A percentile compares a stretch with the other conserved stretches of the same genome.
phyloP scores from a whole-genome alignment of 2,888 invertebrate species.

The Platypus cylindrus region DNA sequence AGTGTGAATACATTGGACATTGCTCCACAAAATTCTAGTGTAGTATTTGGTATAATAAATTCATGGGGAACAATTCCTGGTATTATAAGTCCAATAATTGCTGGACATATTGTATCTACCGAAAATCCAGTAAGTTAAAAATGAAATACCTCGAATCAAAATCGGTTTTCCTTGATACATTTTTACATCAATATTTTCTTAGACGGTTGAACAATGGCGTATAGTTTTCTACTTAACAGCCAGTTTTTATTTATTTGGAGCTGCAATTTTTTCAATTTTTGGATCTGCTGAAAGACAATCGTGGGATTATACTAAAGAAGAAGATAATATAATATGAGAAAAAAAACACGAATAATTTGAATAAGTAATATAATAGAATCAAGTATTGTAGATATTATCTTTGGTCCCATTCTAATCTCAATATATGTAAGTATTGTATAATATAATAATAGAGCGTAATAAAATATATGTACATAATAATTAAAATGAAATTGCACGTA shows the following conservation, averaged over 20 bases:
- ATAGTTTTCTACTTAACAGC: constrained; percentile 76
- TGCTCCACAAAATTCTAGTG: constrained; percentile 12
- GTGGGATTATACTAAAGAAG: constrained; percentile 35
- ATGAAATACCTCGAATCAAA: background rate
- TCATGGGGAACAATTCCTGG: constrained; percentile 14
- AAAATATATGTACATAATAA: too few species aligned
- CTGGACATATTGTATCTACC: constrained; percentile 14
- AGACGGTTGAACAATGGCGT: constrained; percentile 70
- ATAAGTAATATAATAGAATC: too few species aligned
- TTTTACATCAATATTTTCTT: constrained; percentile 1
- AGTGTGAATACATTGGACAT: constrained; percentile 16
- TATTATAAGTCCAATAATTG: constrained; percentile 14
- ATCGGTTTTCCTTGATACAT: background rate
- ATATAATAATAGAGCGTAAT: too few species aligned
- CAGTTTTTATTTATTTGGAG: constrained; percentile 67
- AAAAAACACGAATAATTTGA: background rate
- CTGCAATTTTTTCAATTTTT: constrained; percentile 63
- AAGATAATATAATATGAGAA: background rate
- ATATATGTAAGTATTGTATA: too few species aligned
- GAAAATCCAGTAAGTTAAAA: constrained; percentile 9
- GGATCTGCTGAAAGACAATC: constrained; percentile 70
- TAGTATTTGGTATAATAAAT: constrained; percentile 13
- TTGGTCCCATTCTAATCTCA: too few species aligned
- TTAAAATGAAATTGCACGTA: too few species aligned
- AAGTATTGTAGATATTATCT: too few species aligned